A percentile compares a stretch with the other conserved stretches of the same genome.
Conservation (phyloP, 2,888 invertebrate species). For the Galeruca laticollis region DNA sequence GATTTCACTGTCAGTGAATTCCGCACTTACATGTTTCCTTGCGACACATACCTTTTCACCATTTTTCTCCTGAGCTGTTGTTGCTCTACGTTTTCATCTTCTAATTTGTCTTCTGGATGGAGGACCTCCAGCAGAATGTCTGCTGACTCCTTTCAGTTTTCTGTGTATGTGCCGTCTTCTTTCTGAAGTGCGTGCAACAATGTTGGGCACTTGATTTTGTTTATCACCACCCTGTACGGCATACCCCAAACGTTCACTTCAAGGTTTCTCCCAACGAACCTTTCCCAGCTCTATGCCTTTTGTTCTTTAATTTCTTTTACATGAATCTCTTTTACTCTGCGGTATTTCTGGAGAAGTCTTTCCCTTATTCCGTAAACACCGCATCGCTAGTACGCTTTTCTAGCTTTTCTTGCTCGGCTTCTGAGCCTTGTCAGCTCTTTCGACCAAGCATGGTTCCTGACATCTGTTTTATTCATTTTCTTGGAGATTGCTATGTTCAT, state of each 20-base stretch:
- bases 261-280: too few species aligned
- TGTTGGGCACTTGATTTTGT: slow-evolving; percentile 17
- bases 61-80: neutral
- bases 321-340: too few species aligned
- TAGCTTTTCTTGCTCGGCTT: too few species aligned
- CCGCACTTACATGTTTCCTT: neutral
- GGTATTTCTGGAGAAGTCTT: too few species aligned
- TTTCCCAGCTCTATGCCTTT: too few species aligned
- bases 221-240: too few species aligned
- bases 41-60: too few species aligned
- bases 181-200: slow-evolving; percentile 9
- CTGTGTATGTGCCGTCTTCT: slow-evolving; percentile 17
- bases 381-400: neutral
- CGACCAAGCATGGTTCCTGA: neutral
- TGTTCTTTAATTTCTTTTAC: too few species aligned
- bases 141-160: slow-evolving; percentile 23
- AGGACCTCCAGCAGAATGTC: slow-evolving; percentile 1
- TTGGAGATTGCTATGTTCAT: too few species aligned
- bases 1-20: slow-evolving; percentile 2
- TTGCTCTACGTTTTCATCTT: slow-evolving; percentile 11
- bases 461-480: neutral
- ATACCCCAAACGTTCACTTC: too few species aligned
- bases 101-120: neutral
- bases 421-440: neutral
- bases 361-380: neutral